Conservation (phyloP, 1,140 invertebrate genomes). For the Orchesella cincta region DNA sequence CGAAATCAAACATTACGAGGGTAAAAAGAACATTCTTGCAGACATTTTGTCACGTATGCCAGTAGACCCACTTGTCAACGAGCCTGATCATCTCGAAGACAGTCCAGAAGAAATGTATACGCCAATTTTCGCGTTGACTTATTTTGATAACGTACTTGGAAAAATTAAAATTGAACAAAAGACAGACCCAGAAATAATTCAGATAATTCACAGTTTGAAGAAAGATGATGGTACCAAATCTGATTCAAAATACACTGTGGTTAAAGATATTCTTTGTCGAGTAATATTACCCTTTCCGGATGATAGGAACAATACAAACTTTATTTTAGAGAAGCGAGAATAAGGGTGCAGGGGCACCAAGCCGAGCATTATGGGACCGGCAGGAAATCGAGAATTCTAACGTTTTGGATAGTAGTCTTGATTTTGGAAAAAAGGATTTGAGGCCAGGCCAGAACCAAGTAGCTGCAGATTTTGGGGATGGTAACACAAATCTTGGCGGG, state of each 20-base stretch:
- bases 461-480: background rate
- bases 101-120: background rate
- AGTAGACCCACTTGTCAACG: background rate
- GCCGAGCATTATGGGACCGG: background rate
- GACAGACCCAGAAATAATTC: background rate
- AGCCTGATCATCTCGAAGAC: constrained; percentile 27
- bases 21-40: constrained; percentile 44
- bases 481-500: background rate
- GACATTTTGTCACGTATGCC: constrained; percentile 44
- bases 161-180: background rate
- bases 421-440: background rate
- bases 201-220: background rate
- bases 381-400: background rate
- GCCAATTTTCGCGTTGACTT: constrained; percentile 1
- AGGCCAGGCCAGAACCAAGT: background rate
- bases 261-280: constrained; percentile 5
- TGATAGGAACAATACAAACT: too few species aligned
- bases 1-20: constrained; percentile 52
- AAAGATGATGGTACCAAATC: background rate
- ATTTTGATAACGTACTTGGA: background rate
- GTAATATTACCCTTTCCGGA: background rate
- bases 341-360: background rate
- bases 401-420: background rate
- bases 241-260: background rate
- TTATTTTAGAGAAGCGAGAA: background rate